Conservation (phyloP, 2,113 vertebrate species). For the Dipodomys stephensi region DNA sequence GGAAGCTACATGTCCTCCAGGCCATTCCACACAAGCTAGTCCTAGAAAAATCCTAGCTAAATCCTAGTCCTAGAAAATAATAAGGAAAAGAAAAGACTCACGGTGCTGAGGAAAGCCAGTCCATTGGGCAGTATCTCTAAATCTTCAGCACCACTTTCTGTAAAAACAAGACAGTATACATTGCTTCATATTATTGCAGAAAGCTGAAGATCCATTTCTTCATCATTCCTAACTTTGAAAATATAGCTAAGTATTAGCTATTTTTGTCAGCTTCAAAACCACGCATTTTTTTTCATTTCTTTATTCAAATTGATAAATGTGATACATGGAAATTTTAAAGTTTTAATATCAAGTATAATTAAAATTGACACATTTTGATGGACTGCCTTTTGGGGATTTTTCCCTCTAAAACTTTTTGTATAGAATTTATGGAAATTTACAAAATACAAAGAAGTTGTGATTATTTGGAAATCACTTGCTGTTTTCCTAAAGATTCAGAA, state of each 20-base stretch:
- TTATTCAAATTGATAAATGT: not conserved
- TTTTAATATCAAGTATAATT: not conserved
- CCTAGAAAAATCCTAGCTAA: not conserved
- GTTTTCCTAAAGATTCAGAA: conserved; percentile 21
- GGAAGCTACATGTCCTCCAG: not conserved
- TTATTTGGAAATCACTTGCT: conserved; percentile 52
- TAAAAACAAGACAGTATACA: not conserved
- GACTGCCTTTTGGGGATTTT: not conserved
- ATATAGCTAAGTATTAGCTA: not conserved
- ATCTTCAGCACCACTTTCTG: conserved; percentile 88
- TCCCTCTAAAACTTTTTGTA: conserved; percentile 10
- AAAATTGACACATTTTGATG: not conserved
- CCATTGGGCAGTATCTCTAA: conserved; percentile 88
- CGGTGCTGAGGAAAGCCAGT: conserved; percentile 87
- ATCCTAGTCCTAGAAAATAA: not conserved
- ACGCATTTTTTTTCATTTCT: not conserved
- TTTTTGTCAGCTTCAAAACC: conserved; percentile 33
- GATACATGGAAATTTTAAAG: conserved; percentile 9
- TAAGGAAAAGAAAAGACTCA: conserved; percentile 76
- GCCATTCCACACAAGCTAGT: not conserved
- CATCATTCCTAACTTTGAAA: not conserved
- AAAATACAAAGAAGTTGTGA: not conserved
- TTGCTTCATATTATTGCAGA: not conserved
- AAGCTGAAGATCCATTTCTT: not conserved
- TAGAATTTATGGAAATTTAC: conserved; percentile 8